Base-by-base conservation (phyloP, 2,888 invertebrate genomes). In the Xanthia icteritia region DNA sequence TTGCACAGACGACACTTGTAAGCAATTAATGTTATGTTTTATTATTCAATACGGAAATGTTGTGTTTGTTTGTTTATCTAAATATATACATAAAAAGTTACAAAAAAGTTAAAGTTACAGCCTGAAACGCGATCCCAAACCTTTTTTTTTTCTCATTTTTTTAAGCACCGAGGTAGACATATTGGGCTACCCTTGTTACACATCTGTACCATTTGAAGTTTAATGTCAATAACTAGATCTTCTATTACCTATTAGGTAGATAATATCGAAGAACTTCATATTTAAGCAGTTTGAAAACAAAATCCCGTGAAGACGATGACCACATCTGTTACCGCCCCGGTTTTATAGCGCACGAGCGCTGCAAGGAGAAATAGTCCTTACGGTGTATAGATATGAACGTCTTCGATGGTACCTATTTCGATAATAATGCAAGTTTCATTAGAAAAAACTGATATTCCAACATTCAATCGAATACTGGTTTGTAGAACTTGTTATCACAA, bases 401-500 rank as follows among this genome's bases (percentile, higher is more conserved):
- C n/a, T n/a, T n/a, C n/a, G n/a, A n/a, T n/a, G n/a, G n/a, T 20
- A 51, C 17, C 17, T 48, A 48, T 20, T 68, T 48, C 23, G 1
- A 56, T 8, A 39, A 63, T 42, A 17, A 56, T 31, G 48, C 64
- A 78, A 69, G 31, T 42, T 79, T 42, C 0, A 48, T 39, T 63
- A n/a, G 0, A 56, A 72, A 54, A 71, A 80, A 79, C 42, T n/a
- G 13, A 42, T 79, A 48, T 42, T 70, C 8, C n/a, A 64, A 70
- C 31, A 68, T 4, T 17, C n/a, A 48, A 45, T 31, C 9, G 27
- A 58, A n/a, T n/a, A 73, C 65, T 48, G 54, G 56, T 67, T 82
- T 82, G n/a, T 0, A 63, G 31, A 82, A 67, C 66, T 76, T 67
- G 48, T 70, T 82, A 54, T 68, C 58, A 79, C 63, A 45, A 68